phyloP scores from a whole-genome alignment of 2,797 vertebrate genomes.

The Molossus alvarezi region DNA sequence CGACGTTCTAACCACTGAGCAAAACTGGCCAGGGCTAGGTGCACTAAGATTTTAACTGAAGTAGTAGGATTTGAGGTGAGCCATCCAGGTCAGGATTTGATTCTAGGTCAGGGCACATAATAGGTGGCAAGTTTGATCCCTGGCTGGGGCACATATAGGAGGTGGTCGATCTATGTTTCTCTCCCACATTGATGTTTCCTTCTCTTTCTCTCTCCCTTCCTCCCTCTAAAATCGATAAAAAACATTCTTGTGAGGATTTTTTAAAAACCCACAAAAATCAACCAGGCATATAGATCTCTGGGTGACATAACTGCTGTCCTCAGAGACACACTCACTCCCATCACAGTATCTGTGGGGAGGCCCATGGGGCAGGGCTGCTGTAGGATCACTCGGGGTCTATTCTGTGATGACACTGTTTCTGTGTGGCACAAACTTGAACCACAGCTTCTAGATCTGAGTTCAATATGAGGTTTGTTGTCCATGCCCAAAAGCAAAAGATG shows the following conservation, averaged over 20 bases:
- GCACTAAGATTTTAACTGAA: too few relatives aligned
- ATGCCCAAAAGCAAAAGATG: constrained; percentile 18
- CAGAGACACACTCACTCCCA: not conserved
- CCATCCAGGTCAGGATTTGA: not conserved
- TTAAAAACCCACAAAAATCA: not conserved
- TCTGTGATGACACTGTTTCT: not conserved
- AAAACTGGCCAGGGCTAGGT: too few relatives aligned
- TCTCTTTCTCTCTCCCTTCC: not conserved
- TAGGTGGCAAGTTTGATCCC: not conserved
- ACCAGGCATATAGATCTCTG: not conserved
- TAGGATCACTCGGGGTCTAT: not conserved
- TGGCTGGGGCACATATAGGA: not conserved
- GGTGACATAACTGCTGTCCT: constrained; percentile 61
- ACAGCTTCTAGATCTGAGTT: not conserved
- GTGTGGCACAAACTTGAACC: not conserved
- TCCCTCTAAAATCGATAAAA: not conserved
- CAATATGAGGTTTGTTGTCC: not conserved
- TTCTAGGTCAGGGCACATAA: not conserved
- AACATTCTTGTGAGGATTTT: not conserved
- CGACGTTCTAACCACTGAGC: too few relatives aligned
- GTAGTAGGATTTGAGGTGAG: too few relatives aligned
- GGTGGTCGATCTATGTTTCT: not conserved
- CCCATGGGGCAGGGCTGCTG: not conserved
- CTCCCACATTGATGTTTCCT: not conserved
- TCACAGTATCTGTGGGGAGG: accelerated